These are phyloP conservation scores for Cassiopea xamachana DNA, from an alignment of 30 jellyfish, hydroid and myxozoan genomes.

Conservation along the genomic window DNA sequence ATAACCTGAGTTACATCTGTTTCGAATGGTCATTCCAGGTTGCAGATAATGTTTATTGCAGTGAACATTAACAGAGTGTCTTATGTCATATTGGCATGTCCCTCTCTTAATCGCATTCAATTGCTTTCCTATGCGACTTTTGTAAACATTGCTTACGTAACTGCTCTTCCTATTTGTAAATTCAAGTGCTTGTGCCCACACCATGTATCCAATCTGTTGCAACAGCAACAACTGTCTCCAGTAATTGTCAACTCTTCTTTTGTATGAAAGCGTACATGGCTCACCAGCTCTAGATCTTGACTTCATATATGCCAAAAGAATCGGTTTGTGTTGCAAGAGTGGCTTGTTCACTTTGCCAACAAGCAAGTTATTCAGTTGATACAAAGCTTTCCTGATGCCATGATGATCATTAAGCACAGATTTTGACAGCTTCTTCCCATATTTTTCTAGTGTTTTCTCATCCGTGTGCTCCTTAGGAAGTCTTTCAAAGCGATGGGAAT, in stretches of 20 bases:
- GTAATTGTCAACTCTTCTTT: constrained; percentile 27
- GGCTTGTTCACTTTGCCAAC: constrained; percentile 15
- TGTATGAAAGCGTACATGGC: constrained; percentile 46
- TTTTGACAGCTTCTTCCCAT: constrained; percentile 37
- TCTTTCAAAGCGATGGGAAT: constrained; percentile 7
- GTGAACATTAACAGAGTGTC: constrained; percentile 22
- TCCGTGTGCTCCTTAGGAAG: constrained; percentile 7
- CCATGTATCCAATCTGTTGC: constrained; percentile 59
- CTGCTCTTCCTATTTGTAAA: neutral
- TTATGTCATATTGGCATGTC: constrained; percentile 29
- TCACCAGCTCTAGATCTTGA: constrained; percentile 16
- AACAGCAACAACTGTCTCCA: constrained; percentile 37
- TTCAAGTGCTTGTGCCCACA: constrained; percentile 69
- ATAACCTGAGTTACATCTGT: constrained; percentile 17
- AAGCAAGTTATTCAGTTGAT: constrained; percentile 18
- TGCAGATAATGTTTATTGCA: constrained; percentile 33
- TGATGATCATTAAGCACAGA: constrained; percentile 2
- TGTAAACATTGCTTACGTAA: neutral
- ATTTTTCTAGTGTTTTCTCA: neutral
- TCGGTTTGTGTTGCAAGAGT: constrained; percentile 25
- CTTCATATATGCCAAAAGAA: constrained; percentile 44
- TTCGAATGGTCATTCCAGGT: constrained; percentile 42
- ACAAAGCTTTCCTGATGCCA: constrained; percentile 17
- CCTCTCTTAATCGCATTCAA: neutral
- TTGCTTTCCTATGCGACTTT: neutral